These are phyloP conservation scores for Xyrichtys novacula DNA, from an alignment of 2,797 vertebrate genomes.

Conservation along the genomic window DNA sequence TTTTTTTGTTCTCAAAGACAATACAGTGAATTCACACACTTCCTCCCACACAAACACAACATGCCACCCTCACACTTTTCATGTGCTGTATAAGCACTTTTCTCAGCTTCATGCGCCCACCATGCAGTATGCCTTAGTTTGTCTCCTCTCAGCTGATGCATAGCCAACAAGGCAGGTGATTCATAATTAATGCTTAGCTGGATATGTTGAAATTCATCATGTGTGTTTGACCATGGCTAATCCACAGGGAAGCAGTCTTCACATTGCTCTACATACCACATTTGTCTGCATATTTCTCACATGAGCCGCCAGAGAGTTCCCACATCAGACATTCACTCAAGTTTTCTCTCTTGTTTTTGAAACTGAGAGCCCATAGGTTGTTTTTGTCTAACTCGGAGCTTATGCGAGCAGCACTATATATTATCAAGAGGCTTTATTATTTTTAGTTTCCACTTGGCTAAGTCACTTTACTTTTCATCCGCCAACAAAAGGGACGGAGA, in stretches of 20 bases:
- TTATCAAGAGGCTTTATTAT: constrained; percentile 1
- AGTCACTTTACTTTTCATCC: constrained; percentile 42
- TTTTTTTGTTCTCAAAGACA: constrained; percentile 46
- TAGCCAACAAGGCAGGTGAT: constrained; percentile 68
- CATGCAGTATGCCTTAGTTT: constrained; percentile 55
- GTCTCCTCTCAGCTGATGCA: constrained; percentile 59
- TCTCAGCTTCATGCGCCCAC: constrained; percentile 30
- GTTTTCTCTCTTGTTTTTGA: constrained; percentile 12
- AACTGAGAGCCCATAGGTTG: constrained; percentile 9
- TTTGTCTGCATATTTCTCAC: constrained; percentile 23
- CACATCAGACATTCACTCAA: constrained; percentile 12
- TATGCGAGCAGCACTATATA: constrained; percentile 14
- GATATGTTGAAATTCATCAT: constrained; percentile 69
- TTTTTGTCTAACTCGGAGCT: constrained; percentile 16
- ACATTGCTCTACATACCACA: constrained; percentile 38
- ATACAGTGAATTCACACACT: constrained; percentile 31
- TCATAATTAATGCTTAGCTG: constrained; percentile 73
- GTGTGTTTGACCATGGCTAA: constrained; percentile 56
- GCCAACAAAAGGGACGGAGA: constrained; percentile 26
- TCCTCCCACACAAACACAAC: constrained; percentile 41
- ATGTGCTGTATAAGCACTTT: constrained; percentile 52
- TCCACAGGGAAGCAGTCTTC: constrained; percentile 21
- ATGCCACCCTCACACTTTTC: constrained; percentile 21
- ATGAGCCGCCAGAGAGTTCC: constrained; percentile 7
- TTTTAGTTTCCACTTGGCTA: constrained; percentile 28